These are phyloP conservation scores for Ambastaia sidthimunki DNA, from an alignment of 2,797 vertebrate genomes.

Conservation along the genomic window DNA sequence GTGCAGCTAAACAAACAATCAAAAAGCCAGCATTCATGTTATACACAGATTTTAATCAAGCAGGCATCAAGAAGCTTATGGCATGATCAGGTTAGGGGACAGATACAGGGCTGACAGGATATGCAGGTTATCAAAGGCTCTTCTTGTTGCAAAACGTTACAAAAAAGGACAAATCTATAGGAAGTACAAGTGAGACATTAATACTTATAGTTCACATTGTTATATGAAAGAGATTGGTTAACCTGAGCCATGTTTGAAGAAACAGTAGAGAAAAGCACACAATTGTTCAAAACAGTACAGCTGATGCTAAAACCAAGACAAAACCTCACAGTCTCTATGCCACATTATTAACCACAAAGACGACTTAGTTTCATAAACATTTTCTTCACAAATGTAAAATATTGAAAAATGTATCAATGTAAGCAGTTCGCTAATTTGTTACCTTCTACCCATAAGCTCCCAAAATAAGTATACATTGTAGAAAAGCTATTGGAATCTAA, in stretches of 20 bases:
- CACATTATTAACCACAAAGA: not conserved
- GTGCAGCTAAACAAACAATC: conserved; percentile 42
- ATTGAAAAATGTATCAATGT: not conserved
- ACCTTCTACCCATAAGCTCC: not conserved
- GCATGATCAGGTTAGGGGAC: conserved; percentile 69
- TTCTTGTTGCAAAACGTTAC: conserved; percentile 64
- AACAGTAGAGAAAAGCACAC: conserved; percentile 1
- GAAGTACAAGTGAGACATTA: not conserved
- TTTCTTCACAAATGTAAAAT: not conserved
- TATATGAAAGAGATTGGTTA: conserved; percentile 23
- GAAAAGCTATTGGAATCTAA: not conserved
- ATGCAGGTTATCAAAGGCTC: conserved; percentile 67
- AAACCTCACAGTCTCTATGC: not conserved
- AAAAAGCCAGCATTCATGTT: conserved; percentile 63
- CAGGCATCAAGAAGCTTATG: conserved; percentile 64
- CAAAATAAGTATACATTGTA: not conserved
- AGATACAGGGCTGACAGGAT: conserved; percentile 56
- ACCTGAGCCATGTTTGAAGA: conserved; percentile 40
- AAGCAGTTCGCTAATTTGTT: not conserved
- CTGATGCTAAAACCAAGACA: not conserved
- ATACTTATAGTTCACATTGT: conserved; percentile 10
- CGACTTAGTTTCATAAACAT: not conserved
- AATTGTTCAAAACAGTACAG: not conserved
- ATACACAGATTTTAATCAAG: conserved; percentile 81
- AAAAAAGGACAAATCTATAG: conserved; percentile 50